Percentiles rank a stretch among this genome's conserved stretches.
Evolutionary conservation across 2,888 invertebrate genomes (phyloP).

Genomic region (Polyploca ridens): DNA sequence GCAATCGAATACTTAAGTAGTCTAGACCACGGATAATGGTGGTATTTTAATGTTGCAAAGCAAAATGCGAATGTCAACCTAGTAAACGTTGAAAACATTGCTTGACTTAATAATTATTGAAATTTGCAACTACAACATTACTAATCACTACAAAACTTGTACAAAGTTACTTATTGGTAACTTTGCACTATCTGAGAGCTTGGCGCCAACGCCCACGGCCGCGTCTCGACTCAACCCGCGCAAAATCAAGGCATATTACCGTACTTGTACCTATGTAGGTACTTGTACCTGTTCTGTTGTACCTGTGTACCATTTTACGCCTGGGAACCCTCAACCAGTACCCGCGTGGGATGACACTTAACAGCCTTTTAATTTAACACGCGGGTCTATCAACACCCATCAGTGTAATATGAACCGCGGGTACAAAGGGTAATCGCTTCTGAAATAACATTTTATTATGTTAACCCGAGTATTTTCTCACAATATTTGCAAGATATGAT

Average conservation of each 20-base stretch:
- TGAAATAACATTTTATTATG: conserved; percentile 37
- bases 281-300: conserved; percentile 43
- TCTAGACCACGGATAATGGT: neutral
- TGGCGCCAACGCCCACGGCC: conserved; percentile 61
- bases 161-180: conserved; percentile 29
- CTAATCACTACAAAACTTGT: conserved; percentile 58
- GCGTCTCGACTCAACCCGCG: conserved; percentile 46
- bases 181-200: conserved; percentile 46
- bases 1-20: conserved; percentile 1
- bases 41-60: conserved; percentile 15
- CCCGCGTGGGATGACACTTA: conserved; percentile 71
- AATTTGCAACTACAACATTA: conserved; percentile 55
- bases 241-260: conserved; percentile 48
- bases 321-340: conserved; percentile 64
- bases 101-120: conserved; percentile 60
- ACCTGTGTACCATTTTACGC: conserved; percentile 48
- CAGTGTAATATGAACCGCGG: conserved; percentile 57
- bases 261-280: conserved; percentile 15
- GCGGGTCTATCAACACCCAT: conserved; percentile 65
- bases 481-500: conserved; percentile 14
- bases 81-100: conserved; percentile 34
- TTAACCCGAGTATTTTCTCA: conserved; percentile 20
- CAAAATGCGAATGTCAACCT: conserved; percentile 27
- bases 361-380: conserved; percentile 81
- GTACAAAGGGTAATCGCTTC: conserved; percentile 49